Base-by-base conservation (phyloP, 2,888 invertebrate species). In the Pelosia muscerda region DNA sequence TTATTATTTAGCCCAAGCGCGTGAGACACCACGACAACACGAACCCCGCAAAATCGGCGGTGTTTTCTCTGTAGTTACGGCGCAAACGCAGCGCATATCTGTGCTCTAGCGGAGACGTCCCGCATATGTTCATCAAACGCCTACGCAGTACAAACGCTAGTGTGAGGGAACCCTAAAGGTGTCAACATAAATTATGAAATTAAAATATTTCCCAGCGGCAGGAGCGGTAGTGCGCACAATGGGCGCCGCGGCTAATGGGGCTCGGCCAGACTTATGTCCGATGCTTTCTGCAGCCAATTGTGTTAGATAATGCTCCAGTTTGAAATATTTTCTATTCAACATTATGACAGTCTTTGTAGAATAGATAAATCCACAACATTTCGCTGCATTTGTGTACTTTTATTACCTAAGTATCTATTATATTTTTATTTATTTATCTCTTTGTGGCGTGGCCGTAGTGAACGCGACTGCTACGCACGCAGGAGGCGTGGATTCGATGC, bases 111-210 rank as follows among this genome's bases (percentile, higher is more conserved):
- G 9, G 6, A 3, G 31, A 31, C 4, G 31, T 9, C 31, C 1
- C 31, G 31, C 4, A 31, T 8, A 8, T 9, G 8, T 31, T 31
- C 31, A 34, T 34, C 34, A 15, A 15, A 38, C 38, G 38, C 38
- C 38, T 38, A 38, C 38, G 38, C 13, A 15, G 13, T 0, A 38
- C 13, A 38, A 13, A 38, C 38, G 15, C 15, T 38, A 38, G 38
- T 38, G 38, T 38, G 15, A 38, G 15, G 15, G 38, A 15, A 15
- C 15, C 38, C 38, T 38, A 38, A 57, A 63, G 62, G 64, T 77
- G 81, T 77, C 74, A 63, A 67, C 66, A 75, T 83, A 82, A 81
- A 83, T 84, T 75, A 77, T 68, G 75, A 77, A 84, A 83, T 83
- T 82, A 81, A 84, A 84, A 84, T 76, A 83, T 83, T 81, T 78